Percentiles rank a stretch among this genome's conserved stretches.
Conservation (phyloP, 1,140 invertebrate species). For the Trichonephila clavata region DNA sequence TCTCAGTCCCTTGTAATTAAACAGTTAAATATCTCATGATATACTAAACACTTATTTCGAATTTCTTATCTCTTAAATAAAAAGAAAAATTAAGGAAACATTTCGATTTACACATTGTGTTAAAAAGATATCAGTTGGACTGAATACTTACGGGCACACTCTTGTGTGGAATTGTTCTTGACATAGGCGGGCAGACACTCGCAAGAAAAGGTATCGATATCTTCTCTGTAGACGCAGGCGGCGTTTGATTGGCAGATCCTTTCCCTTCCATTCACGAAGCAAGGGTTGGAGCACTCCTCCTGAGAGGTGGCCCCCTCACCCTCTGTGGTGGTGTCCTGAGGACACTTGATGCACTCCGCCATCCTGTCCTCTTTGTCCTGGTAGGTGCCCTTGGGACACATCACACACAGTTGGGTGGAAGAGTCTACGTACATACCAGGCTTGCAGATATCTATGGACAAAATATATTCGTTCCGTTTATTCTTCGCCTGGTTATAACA, state of each 20-base stretch:
- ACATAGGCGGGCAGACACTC: constrained; percentile 97
- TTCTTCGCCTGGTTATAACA: no score
- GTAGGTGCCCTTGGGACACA: constrained; percentile 95
- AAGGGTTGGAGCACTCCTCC: constrained; percentile 93
- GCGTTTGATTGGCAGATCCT: constrained; percentile 94
- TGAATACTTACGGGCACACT: constrained; percentile 81
- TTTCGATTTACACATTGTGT: no score
- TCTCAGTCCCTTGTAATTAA: no score
- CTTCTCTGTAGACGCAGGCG: constrained; percentile 93
- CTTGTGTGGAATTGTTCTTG: constrained; percentile 81
- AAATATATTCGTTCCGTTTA: neutral
- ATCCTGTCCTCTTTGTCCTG: constrained; percentile 93
- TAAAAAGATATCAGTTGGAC: no score
- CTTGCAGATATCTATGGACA: constrained; percentile 80
- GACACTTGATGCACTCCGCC: constrained; percentile 92
- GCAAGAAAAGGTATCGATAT: constrained; percentile 91
- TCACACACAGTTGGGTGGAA: constrained; percentile 90
- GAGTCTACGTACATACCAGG: constrained; percentile 91
- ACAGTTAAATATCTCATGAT: no score
- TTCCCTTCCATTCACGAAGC: constrained; percentile 90
- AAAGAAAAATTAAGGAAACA: no score
- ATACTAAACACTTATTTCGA: no score
- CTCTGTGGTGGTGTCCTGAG: constrained; percentile 94
- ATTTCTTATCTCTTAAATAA: no score
- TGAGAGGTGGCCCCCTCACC: constrained; percentile 88